Percentiles rank a stretch among this genome's conserved stretches.
These are phyloP conservation scores for Monodelphis domestica DNA, from an alignment of 2,797 vertebrate species.

Conservation along the genomic window DNA sequence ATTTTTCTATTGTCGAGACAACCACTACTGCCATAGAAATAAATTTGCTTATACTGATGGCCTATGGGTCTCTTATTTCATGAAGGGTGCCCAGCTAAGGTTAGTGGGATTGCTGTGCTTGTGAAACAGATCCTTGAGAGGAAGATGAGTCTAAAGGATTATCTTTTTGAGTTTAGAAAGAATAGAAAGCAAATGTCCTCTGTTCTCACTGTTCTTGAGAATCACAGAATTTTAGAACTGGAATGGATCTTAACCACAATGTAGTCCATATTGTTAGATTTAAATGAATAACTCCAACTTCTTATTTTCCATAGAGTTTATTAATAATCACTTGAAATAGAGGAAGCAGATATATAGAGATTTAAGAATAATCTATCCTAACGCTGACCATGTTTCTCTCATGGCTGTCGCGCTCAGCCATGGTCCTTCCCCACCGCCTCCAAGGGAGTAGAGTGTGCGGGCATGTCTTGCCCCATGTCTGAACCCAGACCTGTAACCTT, in stretches of 20 bases:
- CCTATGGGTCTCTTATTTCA: constrained; percentile 55
- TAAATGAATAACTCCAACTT: too few species aligned
- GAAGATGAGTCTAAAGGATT: not conserved
- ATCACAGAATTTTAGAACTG: not conserved
- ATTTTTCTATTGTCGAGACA: constrained; percentile 86
- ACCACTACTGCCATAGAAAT: constrained; percentile 84
- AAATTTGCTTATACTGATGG: constrained; percentile 73
- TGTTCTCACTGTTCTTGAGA: not conserved
- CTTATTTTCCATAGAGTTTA: too few species aligned
- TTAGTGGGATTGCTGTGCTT: not conserved
- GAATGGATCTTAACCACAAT: not conserved
- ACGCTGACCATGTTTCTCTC: too few species aligned
- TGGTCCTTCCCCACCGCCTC: too few species aligned
- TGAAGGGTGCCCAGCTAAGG: not conserved
- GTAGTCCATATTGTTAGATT: too few species aligned
- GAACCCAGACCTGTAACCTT: too few species aligned
- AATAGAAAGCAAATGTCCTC: not conserved
- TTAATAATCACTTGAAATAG: too few species aligned
- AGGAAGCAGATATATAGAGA: too few species aligned
- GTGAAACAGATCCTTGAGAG: not conserved
- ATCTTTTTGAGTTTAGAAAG: not conserved
- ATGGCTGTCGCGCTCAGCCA: too few species aligned
- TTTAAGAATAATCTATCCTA: too few species aligned
- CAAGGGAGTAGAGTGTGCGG: too few species aligned
- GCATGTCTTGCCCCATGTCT: too few species aligned